Evolutionary conservation across 2,113 vertebrate genomes (phyloP).

Genomic region (Crotalus viridis): DNA sequence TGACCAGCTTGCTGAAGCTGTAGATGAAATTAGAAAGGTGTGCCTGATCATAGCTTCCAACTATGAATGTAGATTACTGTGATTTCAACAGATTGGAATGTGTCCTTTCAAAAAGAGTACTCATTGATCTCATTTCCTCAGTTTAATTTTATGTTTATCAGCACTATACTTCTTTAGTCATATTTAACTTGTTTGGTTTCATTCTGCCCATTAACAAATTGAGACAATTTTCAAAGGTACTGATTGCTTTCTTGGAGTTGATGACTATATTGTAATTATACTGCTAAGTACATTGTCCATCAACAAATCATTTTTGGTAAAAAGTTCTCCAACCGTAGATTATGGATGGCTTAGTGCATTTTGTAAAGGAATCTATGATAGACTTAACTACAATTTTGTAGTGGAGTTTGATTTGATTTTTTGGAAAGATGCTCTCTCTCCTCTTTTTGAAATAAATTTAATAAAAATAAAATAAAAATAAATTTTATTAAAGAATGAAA

Average conservation of each 20-base stretch:
- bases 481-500: background rate
- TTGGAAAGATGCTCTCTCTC: background rate
- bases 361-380: slow-evolving; percentile 6
- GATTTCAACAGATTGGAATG: background rate
- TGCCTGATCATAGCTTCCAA: background rate
- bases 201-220: background rate
- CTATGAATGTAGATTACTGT: background rate
- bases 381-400: background rate
- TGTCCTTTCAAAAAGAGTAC: background rate
- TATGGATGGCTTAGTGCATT: background rate
- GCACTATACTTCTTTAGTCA: background rate
- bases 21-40: background rate
- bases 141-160: background rate
- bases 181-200: background rate
- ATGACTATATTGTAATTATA: background rate
- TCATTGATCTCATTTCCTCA: background rate
- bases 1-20: background rate
- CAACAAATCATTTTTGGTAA: background rate
- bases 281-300: background rate
- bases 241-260: background rate
- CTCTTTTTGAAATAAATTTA: background rate
- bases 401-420: slow-evolving; percentile 2
- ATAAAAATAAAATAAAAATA: background rate
- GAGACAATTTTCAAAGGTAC: background rate
- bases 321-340: background rate